These are phyloP conservation scores for Drosophila malerkotliana DNA, from an alignment of 1,140 invertebrate species.

Conservation along the genomic window DNA sequence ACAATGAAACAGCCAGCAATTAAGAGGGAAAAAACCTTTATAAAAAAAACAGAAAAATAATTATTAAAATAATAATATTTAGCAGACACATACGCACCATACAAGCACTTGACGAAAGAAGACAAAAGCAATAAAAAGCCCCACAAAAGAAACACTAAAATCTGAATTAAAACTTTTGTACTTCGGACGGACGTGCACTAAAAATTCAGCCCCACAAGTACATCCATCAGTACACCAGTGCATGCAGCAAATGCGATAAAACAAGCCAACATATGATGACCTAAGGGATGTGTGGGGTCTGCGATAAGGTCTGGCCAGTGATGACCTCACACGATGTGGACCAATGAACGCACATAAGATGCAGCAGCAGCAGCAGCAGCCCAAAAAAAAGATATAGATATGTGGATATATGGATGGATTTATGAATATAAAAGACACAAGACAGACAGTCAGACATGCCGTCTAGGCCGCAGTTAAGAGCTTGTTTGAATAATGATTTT, in stretches of 20 bases:
- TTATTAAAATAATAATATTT: conserved; percentile 74
- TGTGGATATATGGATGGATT: neutral
- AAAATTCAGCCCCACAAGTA: conserved; percentile 42
- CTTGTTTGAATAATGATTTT: conserved; percentile 28
- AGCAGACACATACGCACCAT: conserved; percentile 28
- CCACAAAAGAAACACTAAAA: conserved; percentile 11
- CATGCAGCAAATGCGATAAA: conserved; percentile 48
- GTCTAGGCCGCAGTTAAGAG: conserved; percentile 46
- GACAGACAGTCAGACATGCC: conserved; percentile 5
- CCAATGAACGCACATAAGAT: conserved; percentile 49
- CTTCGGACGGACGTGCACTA: conserved; percentile 52
- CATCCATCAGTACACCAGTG: conserved; percentile 5
- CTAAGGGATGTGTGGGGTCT: neutral
- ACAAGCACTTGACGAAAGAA: conserved; percentile 34
- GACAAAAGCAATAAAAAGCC: conserved; percentile 31
- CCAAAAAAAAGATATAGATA: neutral
- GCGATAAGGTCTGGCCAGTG: conserved; percentile 62
- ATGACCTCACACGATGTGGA: conserved; percentile 65
- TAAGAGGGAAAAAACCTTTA: conserved; percentile 41
- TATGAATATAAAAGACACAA: conserved; percentile 6
- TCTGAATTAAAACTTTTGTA: conserved; percentile 27
- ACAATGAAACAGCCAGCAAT: conserved; percentile 66
- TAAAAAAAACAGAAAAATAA: conserved; percentile 49
- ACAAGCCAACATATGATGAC: conserved; percentile 8
- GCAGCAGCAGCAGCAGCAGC: conserved; percentile 3